Conservation (phyloP, 2,113 vertebrate genomes). For the Mesocricetus auratus region DNA sequence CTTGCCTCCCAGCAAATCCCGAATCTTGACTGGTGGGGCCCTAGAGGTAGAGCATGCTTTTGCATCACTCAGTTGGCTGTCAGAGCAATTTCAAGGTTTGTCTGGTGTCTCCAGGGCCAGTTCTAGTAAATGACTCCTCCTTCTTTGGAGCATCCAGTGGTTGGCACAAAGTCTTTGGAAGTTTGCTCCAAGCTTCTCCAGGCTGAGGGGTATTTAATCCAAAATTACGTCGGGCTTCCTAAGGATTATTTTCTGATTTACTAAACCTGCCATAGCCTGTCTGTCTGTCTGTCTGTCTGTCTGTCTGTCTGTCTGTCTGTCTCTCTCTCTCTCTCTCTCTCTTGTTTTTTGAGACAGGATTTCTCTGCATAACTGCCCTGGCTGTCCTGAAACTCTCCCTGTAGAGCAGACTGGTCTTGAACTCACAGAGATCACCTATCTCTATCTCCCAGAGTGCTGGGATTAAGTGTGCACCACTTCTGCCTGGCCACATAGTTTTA, state of each 20-base stretch:
- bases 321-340: too few species aligned
- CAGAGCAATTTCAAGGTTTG: slow-evolving; percentile 70
- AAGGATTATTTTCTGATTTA: background rate
- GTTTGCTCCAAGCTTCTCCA: slow-evolving; percentile 5
- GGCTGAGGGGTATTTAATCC: background rate
- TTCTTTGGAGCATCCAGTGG: slow-evolving; percentile 4
- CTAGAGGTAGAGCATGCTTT: slow-evolving; percentile 34
- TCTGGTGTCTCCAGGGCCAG: slow-evolving; percentile 29
- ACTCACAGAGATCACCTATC: background rate
- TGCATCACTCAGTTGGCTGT: background rate
- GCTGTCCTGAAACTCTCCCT: background rate
- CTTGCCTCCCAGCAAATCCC: slow-evolving; percentile 52
- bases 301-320: too few species aligned
- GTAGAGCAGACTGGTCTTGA: background rate
- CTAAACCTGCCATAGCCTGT: background rate
- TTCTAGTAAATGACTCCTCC: slow-evolving; percentile 27
- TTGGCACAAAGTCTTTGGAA: slow-evolving; percentile 34
- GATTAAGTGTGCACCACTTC: background rate
- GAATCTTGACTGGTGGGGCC: slow-evolving; percentile 38
- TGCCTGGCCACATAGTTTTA: background rate
- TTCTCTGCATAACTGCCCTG: too few species aligned
- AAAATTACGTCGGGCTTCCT: slow-evolving; percentile 35
- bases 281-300: too few species aligned
- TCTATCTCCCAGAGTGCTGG: background rate
- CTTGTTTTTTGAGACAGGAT: too few species aligned